Percentiles rank a stretch among this genome's conserved stretches.
These are phyloP conservation scores for Xenopus tropicalis DNA, from an alignment of 2,113 vertebrate genomes.

Conservation along the genomic window DNA sequence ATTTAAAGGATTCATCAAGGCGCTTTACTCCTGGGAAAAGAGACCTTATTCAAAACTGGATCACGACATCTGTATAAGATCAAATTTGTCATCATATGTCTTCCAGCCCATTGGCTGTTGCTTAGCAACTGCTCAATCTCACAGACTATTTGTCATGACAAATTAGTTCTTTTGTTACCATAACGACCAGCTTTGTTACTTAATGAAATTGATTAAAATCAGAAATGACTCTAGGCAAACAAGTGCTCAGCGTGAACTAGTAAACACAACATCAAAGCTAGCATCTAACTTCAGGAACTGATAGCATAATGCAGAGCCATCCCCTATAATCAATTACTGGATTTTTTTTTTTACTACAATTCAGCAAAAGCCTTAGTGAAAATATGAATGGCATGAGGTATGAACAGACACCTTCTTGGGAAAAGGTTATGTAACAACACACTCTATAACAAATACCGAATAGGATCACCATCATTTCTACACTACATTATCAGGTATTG, in stretches of 20 bases:
- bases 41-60: slow-evolving; percentile 64
- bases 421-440: too few relatives aligned
- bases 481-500: too few relatives aligned
- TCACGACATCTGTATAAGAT: slow-evolving; percentile 75
- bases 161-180: slow-evolving; percentile 90
- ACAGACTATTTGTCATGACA: slow-evolving; percentile 85
- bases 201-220: slow-evolving; percentile 93
- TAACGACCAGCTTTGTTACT: slow-evolving; percentile 95
- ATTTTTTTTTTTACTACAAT: slow-evolving; percentile 48
- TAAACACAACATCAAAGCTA: slow-evolving; percentile 55
- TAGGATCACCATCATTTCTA: too few relatives aligned
- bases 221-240: slow-evolving; percentile 72
- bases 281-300: slow-evolving; percentile 10
- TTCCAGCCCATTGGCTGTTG: slow-evolving; percentile 81
- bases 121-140: slow-evolving; percentile 85
- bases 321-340: slow-evolving; percentile 49
- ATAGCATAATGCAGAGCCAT: slow-evolving; percentile 25
- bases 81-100: slow-evolving; percentile 78
- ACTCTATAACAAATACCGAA: too few relatives aligned
- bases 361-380: slow-evolving; percentile 14
- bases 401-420: too few relatives aligned
- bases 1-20: slow-evolving; percentile 49
- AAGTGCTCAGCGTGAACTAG: slow-evolving; percentile 58
- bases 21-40: slow-evolving; percentile 56
- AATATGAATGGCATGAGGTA: background rate